A percentile compares a stretch with the other conserved stretches of the same genome.
Conservation (phyloP, 2,888 invertebrate species). For the Drosophila paramelanica region DNA sequence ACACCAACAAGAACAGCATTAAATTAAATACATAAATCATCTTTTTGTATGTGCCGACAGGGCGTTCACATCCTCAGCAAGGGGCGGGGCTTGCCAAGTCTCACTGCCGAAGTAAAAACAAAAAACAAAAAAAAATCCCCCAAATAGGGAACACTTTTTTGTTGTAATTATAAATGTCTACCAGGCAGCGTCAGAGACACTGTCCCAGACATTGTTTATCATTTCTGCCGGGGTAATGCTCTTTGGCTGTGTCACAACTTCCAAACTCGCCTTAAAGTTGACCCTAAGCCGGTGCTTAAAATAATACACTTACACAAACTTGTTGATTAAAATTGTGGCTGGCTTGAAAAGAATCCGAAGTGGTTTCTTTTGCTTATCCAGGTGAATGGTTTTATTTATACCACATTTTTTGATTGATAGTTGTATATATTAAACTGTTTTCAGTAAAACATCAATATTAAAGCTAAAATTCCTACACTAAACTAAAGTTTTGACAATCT, state of each 20-base stretch:
- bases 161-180: constrained; percentile 76
- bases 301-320: constrained; percentile 20
- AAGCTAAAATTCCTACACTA: too few species aligned
- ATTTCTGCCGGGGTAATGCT: constrained; percentile 50
- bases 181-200: constrained; percentile 39
- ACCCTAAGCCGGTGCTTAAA: constrained; percentile 12
- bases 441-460: background rate
- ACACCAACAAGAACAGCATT: constrained; percentile 62
- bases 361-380: background rate
- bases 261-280: constrained; percentile 41
- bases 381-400: background rate
- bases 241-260: constrained; percentile 23
- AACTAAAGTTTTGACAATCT: too few species aligned
- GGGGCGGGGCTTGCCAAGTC: constrained; percentile 24
- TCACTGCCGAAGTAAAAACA: constrained; percentile 21
- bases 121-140: constrained; percentile 4
- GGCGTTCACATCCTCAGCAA: constrained; percentile 29
- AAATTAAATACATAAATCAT: constrained; percentile 80
- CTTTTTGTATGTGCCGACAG: constrained; percentile 63
- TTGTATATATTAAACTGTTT: background rate
- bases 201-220: constrained; percentile 61
- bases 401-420: background rate
- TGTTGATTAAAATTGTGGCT: constrained; percentile 16
- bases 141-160: constrained; percentile 45
- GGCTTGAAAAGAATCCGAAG: background rate